A percentile compares a stretch with the other conserved stretches of the same genome.
These are phyloP conservation scores for Porites rus DNA, from an alignment of 92 coral and sea anemone genomes.

Conservation along the genomic window DNA sequence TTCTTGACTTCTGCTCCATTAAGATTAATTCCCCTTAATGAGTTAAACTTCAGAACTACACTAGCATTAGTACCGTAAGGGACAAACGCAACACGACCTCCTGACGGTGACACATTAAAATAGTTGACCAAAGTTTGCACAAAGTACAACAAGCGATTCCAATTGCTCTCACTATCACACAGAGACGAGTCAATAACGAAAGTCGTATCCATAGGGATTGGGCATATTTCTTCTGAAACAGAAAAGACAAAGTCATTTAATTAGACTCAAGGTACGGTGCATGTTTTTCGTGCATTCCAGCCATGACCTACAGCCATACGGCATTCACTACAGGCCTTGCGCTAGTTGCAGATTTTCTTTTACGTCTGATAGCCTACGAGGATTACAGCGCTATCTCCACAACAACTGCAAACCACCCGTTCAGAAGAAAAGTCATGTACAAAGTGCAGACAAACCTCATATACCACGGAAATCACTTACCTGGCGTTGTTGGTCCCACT, in stretches of 20 bases:
- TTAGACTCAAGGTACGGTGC: no score
- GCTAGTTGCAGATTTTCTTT: no score
- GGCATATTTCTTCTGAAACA: neutral
- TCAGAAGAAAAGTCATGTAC: no score
- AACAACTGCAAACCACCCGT: no score
- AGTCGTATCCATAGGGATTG: constrained; percentile 5
- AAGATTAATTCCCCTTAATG: constrained; percentile 60
- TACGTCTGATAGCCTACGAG: no score
- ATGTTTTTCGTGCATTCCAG: no score
- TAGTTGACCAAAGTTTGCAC: constrained; percentile 58
- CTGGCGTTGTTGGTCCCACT: neutral
- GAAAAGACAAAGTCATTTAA: neutral
- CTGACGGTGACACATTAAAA: constrained; percentile 64
- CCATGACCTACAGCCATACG: no score
- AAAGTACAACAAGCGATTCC: neutral
- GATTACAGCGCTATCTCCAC: no score
- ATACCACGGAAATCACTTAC: neutral
- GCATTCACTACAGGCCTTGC: no score
- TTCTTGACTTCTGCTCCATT: constrained; percentile 30
- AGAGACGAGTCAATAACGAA: constrained; percentile 34
- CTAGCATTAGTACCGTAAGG: constrained; percentile 56
- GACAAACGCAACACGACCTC: constrained; percentile 68
- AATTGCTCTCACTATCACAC: constrained; percentile 57
- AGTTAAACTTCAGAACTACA: constrained; percentile 65
- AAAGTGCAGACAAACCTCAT: neutral